These are phyloP conservation scores for Delia radicum DNA, from an alignment of 1,140 invertebrate species.

Conservation along the genomic window DNA sequence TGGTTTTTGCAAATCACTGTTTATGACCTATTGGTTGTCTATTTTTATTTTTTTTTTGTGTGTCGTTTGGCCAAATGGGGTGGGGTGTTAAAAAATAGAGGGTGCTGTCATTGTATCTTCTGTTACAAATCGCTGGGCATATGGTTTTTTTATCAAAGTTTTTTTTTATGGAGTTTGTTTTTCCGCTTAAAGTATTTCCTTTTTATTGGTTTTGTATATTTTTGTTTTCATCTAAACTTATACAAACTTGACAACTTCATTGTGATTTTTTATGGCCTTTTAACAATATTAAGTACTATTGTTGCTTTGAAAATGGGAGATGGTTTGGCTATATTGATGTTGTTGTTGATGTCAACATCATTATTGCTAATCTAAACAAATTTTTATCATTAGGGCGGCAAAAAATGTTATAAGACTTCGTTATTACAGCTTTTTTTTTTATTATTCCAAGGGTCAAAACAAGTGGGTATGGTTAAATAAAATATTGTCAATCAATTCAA, in stretches of 20 bases:
- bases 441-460: background rate
- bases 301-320: background rate
- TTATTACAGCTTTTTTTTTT: background rate
- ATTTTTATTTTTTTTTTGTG: background rate
- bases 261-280: constrained; percentile 43
- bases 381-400: constrained; percentile 41
- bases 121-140: background rate
- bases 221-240: constrained; percentile 7
- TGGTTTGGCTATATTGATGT: background rate
- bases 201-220: constrained; percentile 25
- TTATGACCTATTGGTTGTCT: constrained; percentile 1
- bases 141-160: background rate
- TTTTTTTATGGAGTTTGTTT: constrained; percentile 50
- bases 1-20: constrained; percentile 22
- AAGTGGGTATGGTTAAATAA: constrained; percentile 34
- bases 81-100: background rate
- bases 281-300: constrained; percentile 20
- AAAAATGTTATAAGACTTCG: background rate
- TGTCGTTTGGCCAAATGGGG: background rate
- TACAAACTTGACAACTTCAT: constrained; percentile 5
- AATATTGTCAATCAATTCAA: constrained; percentile 57
- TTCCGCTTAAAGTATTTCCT: constrained; percentile 55
- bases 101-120: background rate
- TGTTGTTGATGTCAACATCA: constrained; percentile 9
- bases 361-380: constrained; percentile 56